phyloP scores from a whole-genome alignment of 2,888 invertebrate species.

The Troides helena region DNA sequence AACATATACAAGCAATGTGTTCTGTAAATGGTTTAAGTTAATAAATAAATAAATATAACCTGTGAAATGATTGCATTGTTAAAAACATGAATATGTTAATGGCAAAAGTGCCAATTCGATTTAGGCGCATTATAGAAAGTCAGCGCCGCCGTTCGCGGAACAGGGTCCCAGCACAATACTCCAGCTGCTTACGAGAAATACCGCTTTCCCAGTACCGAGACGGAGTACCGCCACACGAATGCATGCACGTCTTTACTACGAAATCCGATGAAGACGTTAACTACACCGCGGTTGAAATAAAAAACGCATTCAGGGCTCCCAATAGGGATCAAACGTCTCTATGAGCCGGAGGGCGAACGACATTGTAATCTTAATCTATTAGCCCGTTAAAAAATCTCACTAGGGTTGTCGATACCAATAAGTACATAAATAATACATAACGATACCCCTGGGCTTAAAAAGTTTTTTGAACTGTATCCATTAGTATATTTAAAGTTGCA shows the following conservation, averaged over 20 bases:
- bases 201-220: slow-evolving; percentile 32
- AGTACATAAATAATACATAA: too few species aligned
- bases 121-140: slow-evolving; percentile 32
- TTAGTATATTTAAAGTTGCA: too few species aligned
- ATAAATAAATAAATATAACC: too few species aligned
- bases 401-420: background rate
- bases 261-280: slow-evolving; percentile 43
- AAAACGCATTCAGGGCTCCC: slow-evolving; percentile 25
- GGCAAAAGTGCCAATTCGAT: slow-evolving; percentile 23
- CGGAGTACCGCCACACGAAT: slow-evolving; percentile 22
- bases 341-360: slow-evolving; percentile 11
- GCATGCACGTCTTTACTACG: slow-evolving; percentile 37
- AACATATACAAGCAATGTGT: too few species aligned
- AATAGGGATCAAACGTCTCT: slow-evolving; percentile 23
- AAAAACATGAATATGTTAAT: background rate
- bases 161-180: slow-evolving; percentile 33
- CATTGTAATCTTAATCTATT: slow-evolving; percentile 23
- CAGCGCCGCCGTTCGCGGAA: slow-evolving; percentile 31
- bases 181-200: slow-evolving; percentile 36
- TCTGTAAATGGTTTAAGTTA: too few species aligned
- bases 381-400: background rate
- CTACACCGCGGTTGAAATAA: slow-evolving; percentile 24
- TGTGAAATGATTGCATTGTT: too few species aligned
- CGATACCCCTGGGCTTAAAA: too few species aligned
- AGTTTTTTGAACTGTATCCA: too few species aligned